Evolutionary conservation across 2,113 vertebrate genomes (phyloP), one percentile per base, ranked within the genome.

Genomic region (Psilopsiagon aurifrons): DNA sequence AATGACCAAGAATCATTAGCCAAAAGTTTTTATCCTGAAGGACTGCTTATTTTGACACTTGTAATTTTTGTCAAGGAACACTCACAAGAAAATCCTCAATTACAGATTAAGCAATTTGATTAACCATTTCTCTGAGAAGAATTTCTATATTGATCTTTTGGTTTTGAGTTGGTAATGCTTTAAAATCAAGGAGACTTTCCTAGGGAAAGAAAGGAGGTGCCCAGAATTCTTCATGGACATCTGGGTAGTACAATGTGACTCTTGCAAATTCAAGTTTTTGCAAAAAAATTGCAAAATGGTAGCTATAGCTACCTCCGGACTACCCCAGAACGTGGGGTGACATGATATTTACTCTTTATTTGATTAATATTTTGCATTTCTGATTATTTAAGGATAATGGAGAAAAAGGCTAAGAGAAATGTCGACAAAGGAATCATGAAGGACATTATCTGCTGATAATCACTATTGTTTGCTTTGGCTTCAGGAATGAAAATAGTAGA

Each of bases 211-310:
- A 59, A 37, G n/a, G 8, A 46, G 7, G 4, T 24, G 6, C 55
- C 28, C 17, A 54, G 27, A 88, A 63, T 63, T 82, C 10, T 22
- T 49, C 8, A 22, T 35, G 41, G 31, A 37, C n/a, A 59, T 71
- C 43, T 23, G 24, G 8, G 15, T 31, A 76, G 24, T 46, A 11
- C 11, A 51, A 9, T 0, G 0, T 41, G 43, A 57, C 29, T 39
- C 44, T 43, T 62, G 35, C 27, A 29, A 51, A 44, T 52, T 88
- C 37, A 28, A 2, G 18, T 57, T 57, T 22, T 57, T n/a, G 55
- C 31, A 57, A 57, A 57, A 33, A 57, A n/a, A n/a, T n/a, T 57
- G 12, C 31, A 22, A 19, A 22, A 35, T 55, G 28, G 41, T 39
- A 62, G 16, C 18, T 81, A 7, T 11, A 71, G 43, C 22, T 37